Percentiles rank a stretch among this genome's conserved stretches.
phyloP scores from a whole-genome alignment of 23 tunicate genomes.

The Trididemnum miniatum region DNA sequence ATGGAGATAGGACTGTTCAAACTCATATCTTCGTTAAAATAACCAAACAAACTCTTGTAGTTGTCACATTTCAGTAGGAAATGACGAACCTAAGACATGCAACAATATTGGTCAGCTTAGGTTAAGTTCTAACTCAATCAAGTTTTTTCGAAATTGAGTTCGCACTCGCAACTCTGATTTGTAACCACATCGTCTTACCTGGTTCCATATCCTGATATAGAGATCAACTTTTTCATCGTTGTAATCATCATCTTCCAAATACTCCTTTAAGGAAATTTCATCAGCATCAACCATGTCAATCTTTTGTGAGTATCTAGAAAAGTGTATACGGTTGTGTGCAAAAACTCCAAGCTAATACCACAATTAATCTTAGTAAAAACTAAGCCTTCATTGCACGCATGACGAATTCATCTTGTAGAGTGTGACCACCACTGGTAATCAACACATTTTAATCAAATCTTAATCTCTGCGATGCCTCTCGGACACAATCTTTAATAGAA shows the following conservation, averaged over 20 bases:
- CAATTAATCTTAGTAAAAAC: no score
- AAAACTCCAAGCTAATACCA: no score
- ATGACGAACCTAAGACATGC: constrained; percentile 17
- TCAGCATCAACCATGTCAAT: constrained; percentile 72
- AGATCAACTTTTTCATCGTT: constrained; percentile 14
- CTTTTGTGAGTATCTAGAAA: constrained; percentile 66
- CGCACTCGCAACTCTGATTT: background rate
- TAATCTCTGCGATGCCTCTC: no score
- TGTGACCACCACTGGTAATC: no score
- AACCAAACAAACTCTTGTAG: background rate
- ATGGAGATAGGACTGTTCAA: constrained; percentile 61
- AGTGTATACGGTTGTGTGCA: no score
- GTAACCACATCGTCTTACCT: constrained; percentile 20
- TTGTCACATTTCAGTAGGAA: background rate
- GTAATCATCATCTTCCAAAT: constrained; percentile 40
- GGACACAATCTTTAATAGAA: no score
- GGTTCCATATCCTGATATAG: constrained; percentile 75
- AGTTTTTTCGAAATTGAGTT: no score
- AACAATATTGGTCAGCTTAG: no score
- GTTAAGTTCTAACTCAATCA: no score
- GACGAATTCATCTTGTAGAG: no score
- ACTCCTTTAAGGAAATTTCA: constrained; percentile 35
- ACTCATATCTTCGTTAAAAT: constrained; percentile 31
- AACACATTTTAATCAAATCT: no score
- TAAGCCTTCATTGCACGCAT: no score